Conservation (phyloP, 2,797 vertebrate species). For the Labeo calbasu region DNA sequence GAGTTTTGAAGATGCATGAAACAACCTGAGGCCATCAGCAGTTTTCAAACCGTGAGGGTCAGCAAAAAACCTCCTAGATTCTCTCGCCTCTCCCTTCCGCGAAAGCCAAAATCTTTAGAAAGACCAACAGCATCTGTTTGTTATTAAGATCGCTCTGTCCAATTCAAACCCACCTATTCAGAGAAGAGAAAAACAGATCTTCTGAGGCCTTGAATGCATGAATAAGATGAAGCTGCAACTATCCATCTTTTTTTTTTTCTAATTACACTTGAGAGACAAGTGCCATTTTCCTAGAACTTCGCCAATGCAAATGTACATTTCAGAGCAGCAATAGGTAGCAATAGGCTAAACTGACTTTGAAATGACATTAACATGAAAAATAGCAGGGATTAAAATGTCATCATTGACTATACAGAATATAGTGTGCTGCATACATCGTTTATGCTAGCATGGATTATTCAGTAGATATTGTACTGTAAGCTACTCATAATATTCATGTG, state of each 20-base stretch:
- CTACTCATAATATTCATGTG: constrained; percentile 7
- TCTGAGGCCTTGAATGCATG: constrained; percentile 65
- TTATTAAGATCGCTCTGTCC: constrained; percentile 70
- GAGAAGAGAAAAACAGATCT: constrained; percentile 54
- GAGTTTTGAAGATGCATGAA: constrained; percentile 76
- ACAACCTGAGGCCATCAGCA: constrained; percentile 67
- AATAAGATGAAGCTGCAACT: constrained; percentile 71
- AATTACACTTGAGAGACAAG: constrained; percentile 56
- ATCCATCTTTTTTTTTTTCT: constrained; percentile 58
- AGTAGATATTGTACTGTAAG: not conserved
- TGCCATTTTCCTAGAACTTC: constrained; percentile 49
- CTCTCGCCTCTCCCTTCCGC: constrained; percentile 58
- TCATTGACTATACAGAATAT: constrained; percentile 5
- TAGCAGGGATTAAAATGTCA: constrained; percentile 29
- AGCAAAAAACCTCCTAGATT: constrained; percentile 67
- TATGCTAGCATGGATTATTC: constrained; percentile 29
- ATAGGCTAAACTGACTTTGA: constrained; percentile 52
- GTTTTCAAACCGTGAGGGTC: constrained; percentile 70
- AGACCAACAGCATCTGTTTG: constrained; percentile 74
- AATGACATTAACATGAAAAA: constrained; percentile 34
- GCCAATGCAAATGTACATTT: constrained; percentile 58
- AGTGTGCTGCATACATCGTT: not conserved
- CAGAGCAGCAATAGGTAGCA: constrained; percentile 48
- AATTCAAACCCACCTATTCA: constrained; percentile 44
- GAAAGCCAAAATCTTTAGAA: constrained; percentile 67